Conservation (phyloP, 2,113 vertebrate species). For the Parus major region DNA sequence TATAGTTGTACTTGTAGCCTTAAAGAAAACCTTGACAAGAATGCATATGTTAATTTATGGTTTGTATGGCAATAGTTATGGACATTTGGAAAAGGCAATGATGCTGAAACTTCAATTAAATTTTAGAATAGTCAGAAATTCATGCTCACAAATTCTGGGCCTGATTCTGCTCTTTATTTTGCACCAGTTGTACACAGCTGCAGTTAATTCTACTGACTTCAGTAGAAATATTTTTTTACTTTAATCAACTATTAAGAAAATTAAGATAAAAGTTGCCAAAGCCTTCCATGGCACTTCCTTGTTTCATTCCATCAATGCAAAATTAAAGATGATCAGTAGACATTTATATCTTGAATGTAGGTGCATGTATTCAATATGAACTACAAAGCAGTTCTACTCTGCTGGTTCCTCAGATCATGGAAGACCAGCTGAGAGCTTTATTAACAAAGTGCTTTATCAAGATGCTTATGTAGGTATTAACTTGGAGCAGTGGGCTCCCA, state of each 20-base stretch:
- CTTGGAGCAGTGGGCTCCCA: background rate
- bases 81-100: background rate
- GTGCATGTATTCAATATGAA: background rate
- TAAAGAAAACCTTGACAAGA: slow-evolving; percentile 40
- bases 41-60: slow-evolving; percentile 1
- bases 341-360: background rate
- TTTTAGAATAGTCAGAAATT: slow-evolving; percentile 31
- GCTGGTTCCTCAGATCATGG: background rate
- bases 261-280: background rate
- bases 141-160: background rate
- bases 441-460: background rate
- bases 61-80: slow-evolving; percentile 12
- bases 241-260: background rate
- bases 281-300: background rate
- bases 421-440: background rate
- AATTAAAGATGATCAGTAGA: background rate
- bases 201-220: background rate
- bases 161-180: slow-evolving; percentile 26
- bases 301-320: background rate
- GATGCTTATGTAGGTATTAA: background rate
- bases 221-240: background rate
- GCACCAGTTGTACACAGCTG: background rate
- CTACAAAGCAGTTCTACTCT: background rate
- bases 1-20: background rate
- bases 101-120: slow-evolving; percentile 33